These are phyloP conservation scores for Mastomys natalensis DNA, from an alignment of 2,113 vertebrate species.

Conservation along the genomic window DNA sequence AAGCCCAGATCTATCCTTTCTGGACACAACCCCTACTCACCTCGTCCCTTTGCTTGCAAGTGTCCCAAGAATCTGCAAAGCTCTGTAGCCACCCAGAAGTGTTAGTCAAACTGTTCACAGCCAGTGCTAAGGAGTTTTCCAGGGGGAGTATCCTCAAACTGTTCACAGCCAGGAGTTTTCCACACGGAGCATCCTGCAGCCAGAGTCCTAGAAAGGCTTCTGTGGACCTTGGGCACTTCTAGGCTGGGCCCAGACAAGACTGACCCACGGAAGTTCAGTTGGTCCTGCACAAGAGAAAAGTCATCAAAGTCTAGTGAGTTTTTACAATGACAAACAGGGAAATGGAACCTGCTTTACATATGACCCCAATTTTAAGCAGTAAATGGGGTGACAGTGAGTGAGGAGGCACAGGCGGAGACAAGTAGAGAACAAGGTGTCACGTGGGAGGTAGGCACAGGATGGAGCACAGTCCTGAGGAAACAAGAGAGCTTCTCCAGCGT, in stretches of 20 bases:
- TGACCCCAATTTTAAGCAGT: neutral
- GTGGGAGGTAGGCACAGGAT: neutral
- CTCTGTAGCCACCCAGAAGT: neutral
- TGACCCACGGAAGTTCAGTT: accelerated
- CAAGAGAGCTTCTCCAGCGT: no score
- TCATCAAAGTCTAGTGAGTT: no score
- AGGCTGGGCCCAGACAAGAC: neutral
- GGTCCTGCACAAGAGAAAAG: neutral
- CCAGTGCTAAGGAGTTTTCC: no score
- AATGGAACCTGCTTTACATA: neutral
- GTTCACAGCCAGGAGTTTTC: no score
- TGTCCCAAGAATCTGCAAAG: neutral
- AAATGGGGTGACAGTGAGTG: neutral
- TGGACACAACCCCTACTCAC: neutral
- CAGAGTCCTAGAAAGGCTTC: neutral
- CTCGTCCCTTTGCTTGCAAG: neutral
- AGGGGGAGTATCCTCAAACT: accelerated
- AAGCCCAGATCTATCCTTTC: no score
- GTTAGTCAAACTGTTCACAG: accelerated
- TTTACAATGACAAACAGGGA: neutral
- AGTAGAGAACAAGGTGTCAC: neutral
- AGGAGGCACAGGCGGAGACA: neutral
- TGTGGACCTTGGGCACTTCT: neutral
- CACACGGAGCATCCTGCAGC: accelerated
- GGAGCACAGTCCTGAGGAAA: neutral